Conservation (phyloP, 2,888 invertebrate species). For the Diaperis boleti region DNA sequence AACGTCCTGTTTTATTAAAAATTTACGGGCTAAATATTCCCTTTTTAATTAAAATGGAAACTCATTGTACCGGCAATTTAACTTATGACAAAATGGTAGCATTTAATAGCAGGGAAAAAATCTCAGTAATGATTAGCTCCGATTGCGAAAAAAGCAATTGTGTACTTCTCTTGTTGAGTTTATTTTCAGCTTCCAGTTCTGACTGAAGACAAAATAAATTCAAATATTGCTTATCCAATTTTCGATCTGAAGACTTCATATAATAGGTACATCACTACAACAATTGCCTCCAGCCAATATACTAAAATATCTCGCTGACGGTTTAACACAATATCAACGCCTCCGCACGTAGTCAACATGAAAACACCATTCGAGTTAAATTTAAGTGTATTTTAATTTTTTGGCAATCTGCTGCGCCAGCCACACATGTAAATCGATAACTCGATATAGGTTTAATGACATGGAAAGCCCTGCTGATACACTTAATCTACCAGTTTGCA, state of each 20-base stretch:
- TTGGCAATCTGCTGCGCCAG: neutral
- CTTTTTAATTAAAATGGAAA: too few relatives aligned
- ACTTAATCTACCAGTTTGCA: conserved; percentile 12
- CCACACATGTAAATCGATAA: conserved; percentile 11
- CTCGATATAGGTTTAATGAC: conserved; percentile 12
- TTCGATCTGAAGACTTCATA: neutral
- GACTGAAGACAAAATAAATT: too few relatives aligned
- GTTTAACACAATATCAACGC: neutral
- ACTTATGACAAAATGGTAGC: neutral
- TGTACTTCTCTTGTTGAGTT: too few relatives aligned
- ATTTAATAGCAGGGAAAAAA: neutral
- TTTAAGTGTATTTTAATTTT: conserved; percentile 1
- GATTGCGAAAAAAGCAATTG: too few relatives aligned
- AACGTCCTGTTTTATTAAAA: neutral
- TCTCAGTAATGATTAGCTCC: too few relatives aligned
- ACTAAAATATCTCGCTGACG: neutral
- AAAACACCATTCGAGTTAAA: neutral
- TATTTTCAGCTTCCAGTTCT: too few relatives aligned
- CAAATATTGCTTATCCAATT: too few relatives aligned
- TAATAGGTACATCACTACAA: neutral
- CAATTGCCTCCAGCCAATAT: too few relatives aligned
- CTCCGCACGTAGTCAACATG: neutral
- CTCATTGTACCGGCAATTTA: neutral
- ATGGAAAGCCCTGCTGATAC: conserved; percentile 2
- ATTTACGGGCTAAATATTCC: neutral